Percentiles rank a stretch among this genome's conserved stretches.
Conservation (phyloP, 2,113 vertebrate species). For the Peucedramus taeniatus region DNA sequence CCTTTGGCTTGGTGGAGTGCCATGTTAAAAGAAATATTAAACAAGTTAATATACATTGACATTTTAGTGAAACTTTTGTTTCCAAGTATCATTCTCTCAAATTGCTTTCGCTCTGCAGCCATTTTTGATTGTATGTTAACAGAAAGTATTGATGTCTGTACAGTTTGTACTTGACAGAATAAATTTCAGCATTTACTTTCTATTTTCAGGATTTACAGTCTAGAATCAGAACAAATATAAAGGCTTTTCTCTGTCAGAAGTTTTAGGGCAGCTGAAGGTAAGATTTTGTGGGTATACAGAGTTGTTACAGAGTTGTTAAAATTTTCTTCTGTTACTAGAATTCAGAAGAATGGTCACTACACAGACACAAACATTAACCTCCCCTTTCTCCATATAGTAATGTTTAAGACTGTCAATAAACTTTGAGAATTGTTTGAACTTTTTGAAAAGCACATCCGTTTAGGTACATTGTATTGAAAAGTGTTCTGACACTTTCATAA, state of each 20-base stretch:
- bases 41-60: not conserved
- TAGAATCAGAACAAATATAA: constrained; percentile 3
- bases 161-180: not conserved
- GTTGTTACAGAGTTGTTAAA: not conserved
- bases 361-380: not conserved
- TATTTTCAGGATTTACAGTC: not conserved
- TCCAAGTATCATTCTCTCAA: not conserved
- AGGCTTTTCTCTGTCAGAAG: not conserved
- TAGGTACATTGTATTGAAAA: not conserved
- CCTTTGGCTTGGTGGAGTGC: not conserved
- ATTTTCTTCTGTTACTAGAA: not conserved
- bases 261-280: not conserved
- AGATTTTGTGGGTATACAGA: not conserved
- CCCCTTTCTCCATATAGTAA: not conserved
- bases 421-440: not conserved
- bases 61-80: not conserved
- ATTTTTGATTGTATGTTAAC: not conserved
- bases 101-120: not conserved
- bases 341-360: not conserved
- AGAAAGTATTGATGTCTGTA: not conserved
- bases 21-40: constrained; percentile 8
- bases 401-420: not conserved
- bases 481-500: not conserved
- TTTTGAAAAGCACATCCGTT: not conserved
- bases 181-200: constrained; percentile 5